Base-by-base conservation (phyloP, 2,888 invertebrate genomes). In the Rapana venosa region DNA sequence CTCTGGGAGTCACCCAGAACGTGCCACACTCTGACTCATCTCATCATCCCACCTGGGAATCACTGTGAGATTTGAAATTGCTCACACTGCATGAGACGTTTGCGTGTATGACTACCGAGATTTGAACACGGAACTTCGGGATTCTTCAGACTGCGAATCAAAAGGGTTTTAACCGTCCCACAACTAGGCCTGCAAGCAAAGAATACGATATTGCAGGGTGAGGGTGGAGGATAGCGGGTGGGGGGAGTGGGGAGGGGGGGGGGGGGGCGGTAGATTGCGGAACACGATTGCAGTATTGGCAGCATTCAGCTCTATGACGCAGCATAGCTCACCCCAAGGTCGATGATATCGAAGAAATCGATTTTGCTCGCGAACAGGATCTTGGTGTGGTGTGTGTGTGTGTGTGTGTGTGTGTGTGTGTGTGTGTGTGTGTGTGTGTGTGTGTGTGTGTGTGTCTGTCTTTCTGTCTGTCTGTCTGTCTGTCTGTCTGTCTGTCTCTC, bases 321-420 rank as follows among this genome's bases (percentile, higher is more conserved):
- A 47, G 47, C 47, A 47, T 8, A 2, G 47, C 47, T 47, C 47
- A 47, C 47, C 47, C 4, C 47, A 47, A 47, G 47, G 47, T 47
- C 47, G 47, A 47, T 47, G 8, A 2, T 47, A 47, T 47, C 47
- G 47, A 47, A 47, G 47, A 47, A 47, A 47, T 47, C 47, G 47
- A 47, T 47, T 47, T 47, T 47, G 47, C 8, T 47, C 47, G 47
- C 26, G 17, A 22, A 26, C 66, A 22, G 17, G 20, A 17, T 66
- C 66, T 66, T 17, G 66, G 66, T 66, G 66, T 66, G 66, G 66
- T 66, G 66, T 66, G 66, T 66, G 66, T 66, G 66, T 66, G 66
- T 66, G 66, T 66, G 66, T 66, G 66, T 66, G 66, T 66, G 66
- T 66, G 66, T 66, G 66, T 66, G 66, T 66, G 66, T 66, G 66